Conservation (phyloP, 92 coral and sea anemone genomes). For the Palythoa caribaeorum region DNA sequence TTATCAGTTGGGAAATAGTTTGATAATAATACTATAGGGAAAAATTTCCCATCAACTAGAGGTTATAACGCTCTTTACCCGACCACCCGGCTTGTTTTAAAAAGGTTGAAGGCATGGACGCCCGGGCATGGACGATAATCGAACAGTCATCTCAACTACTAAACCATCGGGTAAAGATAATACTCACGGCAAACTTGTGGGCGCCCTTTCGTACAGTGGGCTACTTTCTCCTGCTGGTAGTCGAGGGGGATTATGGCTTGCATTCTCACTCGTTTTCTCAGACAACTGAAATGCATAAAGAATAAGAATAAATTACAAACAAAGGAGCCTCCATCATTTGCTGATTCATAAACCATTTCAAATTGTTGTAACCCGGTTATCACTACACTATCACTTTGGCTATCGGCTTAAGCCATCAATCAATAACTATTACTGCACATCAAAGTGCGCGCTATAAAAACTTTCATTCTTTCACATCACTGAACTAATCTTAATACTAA, state of each 20-base stretch:
- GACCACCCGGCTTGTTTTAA: not conserved
- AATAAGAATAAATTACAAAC: not conserved
- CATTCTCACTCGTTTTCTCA: not conserved
- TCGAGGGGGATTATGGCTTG: not conserved
- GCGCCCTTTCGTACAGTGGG: slow-evolving; percentile 15
- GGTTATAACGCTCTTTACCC: not conserved
- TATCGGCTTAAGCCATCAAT: too few relatives aligned
- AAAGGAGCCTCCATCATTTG: not conserved
- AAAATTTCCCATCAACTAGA: too few relatives aligned
- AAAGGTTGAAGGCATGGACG: not conserved
- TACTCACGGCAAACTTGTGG: slow-evolving; percentile 36
- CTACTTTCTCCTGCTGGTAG: not conserved
- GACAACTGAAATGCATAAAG: slow-evolving; percentile 7
- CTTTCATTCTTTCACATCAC: too few relatives aligned
- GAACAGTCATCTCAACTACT: not conserved
- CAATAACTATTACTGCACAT: too few relatives aligned
- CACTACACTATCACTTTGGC: not conserved
- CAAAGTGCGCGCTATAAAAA: too few relatives aligned
- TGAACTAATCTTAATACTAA: too few relatives aligned
- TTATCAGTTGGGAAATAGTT: too few relatives aligned
- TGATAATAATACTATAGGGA: too few relatives aligned
- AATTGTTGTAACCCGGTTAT: not conserved
- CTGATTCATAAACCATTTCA: not conserved
- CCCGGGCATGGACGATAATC: not conserved
- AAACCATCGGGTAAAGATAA: not conserved